Base-by-base conservation (phyloP, 2,113 vertebrate genomes). In the Anhinga rufa region DNA sequence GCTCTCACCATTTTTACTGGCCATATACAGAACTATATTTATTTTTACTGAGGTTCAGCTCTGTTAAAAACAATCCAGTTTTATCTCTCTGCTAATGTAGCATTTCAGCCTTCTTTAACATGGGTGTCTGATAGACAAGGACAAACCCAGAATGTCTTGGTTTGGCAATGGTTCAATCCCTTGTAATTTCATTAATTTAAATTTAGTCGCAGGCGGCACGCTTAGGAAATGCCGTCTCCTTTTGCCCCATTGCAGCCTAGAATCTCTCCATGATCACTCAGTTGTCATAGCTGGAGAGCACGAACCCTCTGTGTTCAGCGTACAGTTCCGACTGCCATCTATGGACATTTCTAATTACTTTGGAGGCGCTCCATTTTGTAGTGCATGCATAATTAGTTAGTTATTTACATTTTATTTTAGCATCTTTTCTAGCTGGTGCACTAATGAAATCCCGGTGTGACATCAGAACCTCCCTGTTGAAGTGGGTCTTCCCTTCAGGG, bases 401-500 rank as follows among this genome's bases (percentile, higher is more conserved):
- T 95, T 97, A 97, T 95, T 97, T 97, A 95, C 79, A 80, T 97
- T 96, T 95, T 81, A 61, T 93, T 97, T 95, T 75, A 93, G 88
- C 93, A 82, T 85, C 69, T 92, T 93, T 94, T 68, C 75, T 74
- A 84, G 93, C 62, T 2, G 6, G 79, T 74, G 90, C 61, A 36
- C 79, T 97, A 96, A 93, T 95, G 95, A 94, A 95, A 90, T 97
- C 92, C 93, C 36, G 44, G 81, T 65, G 82, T 94, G 95, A 94
- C 92, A 95, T 95, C 89, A 93, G 69, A 92, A 85, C 88, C 85
- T 90, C 92, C 77, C 60, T 15, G n/a, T 28, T 93, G 88, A 97
- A 95, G 83, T 78, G 90, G 64, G 72, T 92, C 88, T 95, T 96
- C 71, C 87, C 93, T 95, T 98, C 88, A 85, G 92, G 90, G 93